A percentile compares a stretch with the other conserved stretches of the same genome.
Evolutionary conservation across 2,888 invertebrate genomes (phyloP).

Genomic region (Thereva unica): DNA sequence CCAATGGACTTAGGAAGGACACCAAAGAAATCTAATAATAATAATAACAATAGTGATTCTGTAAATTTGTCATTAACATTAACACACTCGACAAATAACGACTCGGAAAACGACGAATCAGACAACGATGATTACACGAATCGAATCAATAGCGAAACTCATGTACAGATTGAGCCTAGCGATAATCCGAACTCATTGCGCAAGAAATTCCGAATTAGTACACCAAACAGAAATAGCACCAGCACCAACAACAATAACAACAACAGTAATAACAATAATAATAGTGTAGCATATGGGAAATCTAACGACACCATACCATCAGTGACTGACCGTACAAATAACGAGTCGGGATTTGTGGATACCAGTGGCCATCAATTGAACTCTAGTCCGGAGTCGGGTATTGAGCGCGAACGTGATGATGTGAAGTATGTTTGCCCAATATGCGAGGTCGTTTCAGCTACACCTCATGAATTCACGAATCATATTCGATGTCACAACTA

Average conservation of each 20-base stretch:
- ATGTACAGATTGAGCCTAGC: constrained; percentile 30
- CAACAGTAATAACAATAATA: constrained; percentile 32
- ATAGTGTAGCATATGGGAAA: constrained; percentile 11
- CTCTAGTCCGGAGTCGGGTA: constrained; percentile 53
- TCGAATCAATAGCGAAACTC: constrained; percentile 43
- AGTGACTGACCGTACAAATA: constrained; percentile 43
- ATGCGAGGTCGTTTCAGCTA: constrained; percentile 65
- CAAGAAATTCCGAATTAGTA: constrained; percentile 56
- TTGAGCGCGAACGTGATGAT: constrained; percentile 50
- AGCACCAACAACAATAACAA: constrained; percentile 35
- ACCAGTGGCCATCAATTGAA: constrained; percentile 50
- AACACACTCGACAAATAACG: constrained; percentile 34
- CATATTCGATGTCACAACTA: constrained; percentile 71
- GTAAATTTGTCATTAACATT: constrained; percentile 6
- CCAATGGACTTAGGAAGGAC: constrained; percentile 55
- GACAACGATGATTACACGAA: constrained; percentile 46
- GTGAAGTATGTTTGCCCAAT: constrained; percentile 66
- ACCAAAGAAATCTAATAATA: constrained; percentile 49
- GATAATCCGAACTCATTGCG: constrained; percentile 53
- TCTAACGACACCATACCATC: constrained; percentile 14
- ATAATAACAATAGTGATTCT: constrained; percentile 9
- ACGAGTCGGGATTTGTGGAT: constrained; percentile 57
- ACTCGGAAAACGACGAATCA: constrained; percentile 41
- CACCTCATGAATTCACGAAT: constrained; percentile 70
- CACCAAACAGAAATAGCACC: constrained; percentile 37